These are phyloP conservation scores for Therioaphis trifolii DNA, from an alignment of 2,888 invertebrate genomes.

Conservation along the genomic window DNA sequence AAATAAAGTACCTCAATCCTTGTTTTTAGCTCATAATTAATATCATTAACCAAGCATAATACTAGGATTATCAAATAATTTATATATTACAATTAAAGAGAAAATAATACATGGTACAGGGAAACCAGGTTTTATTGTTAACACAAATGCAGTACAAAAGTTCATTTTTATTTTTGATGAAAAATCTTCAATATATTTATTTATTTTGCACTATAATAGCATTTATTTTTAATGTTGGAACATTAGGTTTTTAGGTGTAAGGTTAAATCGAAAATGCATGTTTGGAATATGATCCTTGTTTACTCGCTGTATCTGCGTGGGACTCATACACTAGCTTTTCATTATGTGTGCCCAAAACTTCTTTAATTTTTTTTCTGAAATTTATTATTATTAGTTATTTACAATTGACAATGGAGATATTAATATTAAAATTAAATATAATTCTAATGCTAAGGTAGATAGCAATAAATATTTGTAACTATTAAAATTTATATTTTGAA, in stretches of 20 bases:
- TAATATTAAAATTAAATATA: too few species aligned
- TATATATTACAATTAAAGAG: too few species aligned
- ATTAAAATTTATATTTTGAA: too few species aligned
- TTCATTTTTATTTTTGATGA: background rate
- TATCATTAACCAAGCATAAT: too few species aligned
- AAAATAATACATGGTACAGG: too few species aligned
- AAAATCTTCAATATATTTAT: background rate
- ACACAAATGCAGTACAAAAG: background rate
- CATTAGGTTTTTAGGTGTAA: background rate
- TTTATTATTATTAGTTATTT: background rate
- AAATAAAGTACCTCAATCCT: too few species aligned
- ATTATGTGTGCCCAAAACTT: conserved; percentile 50
- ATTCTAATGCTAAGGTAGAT: too few species aligned
- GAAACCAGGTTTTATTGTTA: conserved; percentile 24
- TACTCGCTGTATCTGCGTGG: conserved; percentile 56
- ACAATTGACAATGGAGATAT: too few species aligned
- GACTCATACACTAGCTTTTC: conserved; percentile 61
- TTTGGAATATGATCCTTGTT: conserved; percentile 59
- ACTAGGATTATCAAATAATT: too few species aligned
- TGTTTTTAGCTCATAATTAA: too few species aligned
- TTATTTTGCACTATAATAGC: background rate
- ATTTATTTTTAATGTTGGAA: background rate
- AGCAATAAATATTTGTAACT: too few species aligned
- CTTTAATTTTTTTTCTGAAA: conserved; percentile 63
- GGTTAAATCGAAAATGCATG: conserved; percentile 7